phyloP scores from a whole-genome alignment of 1,140 invertebrate species.

The Camponotus floridanus region DNA sequence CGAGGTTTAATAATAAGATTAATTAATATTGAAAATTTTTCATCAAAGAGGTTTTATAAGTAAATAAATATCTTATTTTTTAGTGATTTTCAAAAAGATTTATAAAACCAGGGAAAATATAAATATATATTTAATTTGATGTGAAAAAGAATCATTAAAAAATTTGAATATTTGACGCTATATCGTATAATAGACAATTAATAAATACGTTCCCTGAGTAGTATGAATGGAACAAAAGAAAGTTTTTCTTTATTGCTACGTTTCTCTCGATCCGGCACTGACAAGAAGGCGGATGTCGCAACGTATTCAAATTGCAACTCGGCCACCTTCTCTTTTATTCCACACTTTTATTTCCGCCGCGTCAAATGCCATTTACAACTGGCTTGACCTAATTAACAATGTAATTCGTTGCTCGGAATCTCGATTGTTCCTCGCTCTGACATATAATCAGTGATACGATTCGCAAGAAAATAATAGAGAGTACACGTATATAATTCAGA shows the following conservation, averaged over 20 bases:
- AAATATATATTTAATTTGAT: conserved; percentile 14
- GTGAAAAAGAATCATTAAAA: neutral
- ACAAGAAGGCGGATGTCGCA: conserved; percentile 47
- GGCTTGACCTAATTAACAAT: conserved; percentile 56
- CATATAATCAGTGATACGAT: conserved; percentile 51
- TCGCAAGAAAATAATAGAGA: conserved; percentile 38
- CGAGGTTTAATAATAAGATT: neutral
- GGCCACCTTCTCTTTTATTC: conserved; percentile 22
- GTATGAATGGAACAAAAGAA: neutral
- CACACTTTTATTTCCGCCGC: conserved; percentile 39
- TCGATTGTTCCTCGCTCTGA: conserved; percentile 1
- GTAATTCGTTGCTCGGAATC: conserved; percentile 23
- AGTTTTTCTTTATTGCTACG: neutral
- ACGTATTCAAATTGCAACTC: conserved; percentile 65
- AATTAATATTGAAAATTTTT: neutral
- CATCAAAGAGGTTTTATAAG: neutral
- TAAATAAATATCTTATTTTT: neutral
- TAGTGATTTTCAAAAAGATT: neutral
- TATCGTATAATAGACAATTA: neutral
- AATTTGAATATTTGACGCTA: neutral
- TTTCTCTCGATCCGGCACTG: conserved; percentile 13
- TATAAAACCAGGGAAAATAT: too few species aligned
- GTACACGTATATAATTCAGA: conserved; percentile 11
- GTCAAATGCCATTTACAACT: conserved; percentile 38
- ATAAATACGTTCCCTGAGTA: neutral